A percentile compares a stretch with the other conserved stretches of the same genome.
Conservation (phyloP, 2,797 vertebrate genomes). For the Typhlichthys subterraneus region DNA sequence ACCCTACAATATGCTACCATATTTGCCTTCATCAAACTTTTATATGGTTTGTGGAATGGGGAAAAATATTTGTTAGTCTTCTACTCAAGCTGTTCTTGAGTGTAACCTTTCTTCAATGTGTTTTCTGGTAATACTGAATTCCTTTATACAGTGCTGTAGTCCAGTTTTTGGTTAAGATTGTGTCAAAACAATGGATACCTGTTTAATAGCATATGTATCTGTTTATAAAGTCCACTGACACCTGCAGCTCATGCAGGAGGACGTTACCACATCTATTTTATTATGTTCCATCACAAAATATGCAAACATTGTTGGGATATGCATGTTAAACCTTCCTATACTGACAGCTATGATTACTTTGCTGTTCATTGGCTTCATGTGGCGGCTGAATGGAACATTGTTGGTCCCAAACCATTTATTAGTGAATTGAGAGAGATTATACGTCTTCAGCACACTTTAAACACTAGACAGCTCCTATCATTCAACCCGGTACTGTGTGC, state of each 20-base stretch:
- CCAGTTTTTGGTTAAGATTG: no score
- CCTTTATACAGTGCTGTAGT: no score
- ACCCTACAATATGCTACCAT: conserved; percentile 30
- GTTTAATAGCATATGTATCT: no score
- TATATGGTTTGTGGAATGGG: conserved; percentile 27
- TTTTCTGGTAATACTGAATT: not conserved
- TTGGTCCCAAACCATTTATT: no score
- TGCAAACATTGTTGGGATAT: conserved; percentile 6
- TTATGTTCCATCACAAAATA: no score
- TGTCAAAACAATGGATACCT: no score
- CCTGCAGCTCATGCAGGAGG: no score
- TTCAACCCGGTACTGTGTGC: conserved; percentile 17
- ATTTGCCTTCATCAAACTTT: conserved; percentile 63
- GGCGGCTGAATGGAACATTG: no score
- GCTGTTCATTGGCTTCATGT: no score
- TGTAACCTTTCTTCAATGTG: not conserved
- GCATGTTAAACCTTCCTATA: conserved; percentile 2
- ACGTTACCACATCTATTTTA: no score
- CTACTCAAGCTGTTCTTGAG: no score
- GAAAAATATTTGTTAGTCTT: not conserved
- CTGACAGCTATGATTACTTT: conserved; percentile 6
- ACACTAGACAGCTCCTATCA: conserved; percentile 57
- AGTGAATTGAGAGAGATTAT: not conserved
- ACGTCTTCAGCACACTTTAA: conserved; percentile 38
- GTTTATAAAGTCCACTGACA: no score